A percentile compares a stretch with the other conserved stretches of the same genome.
phyloP scores from a whole-genome alignment of 2,797 vertebrate species.

The Sebastiscus albofasciatus region DNA sequence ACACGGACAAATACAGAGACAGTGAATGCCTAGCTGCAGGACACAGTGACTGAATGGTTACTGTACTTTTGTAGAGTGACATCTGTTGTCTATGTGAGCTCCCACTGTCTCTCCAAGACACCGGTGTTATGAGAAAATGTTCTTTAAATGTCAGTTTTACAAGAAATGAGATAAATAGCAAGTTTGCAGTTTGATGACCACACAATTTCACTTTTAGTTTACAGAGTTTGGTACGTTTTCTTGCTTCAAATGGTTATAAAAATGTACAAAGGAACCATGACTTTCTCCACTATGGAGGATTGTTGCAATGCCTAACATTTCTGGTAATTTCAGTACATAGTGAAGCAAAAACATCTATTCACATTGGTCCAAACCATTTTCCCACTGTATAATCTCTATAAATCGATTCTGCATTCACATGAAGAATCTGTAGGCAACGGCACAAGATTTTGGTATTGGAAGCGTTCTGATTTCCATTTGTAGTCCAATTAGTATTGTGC shows the following conservation, averaged over 20 bases:
- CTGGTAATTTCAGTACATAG: neutral
- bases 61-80: neutral
- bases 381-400: neutral
- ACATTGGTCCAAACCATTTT: neutral
- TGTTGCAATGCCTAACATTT: neutral
- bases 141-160: neutral
- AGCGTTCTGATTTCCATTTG: too few relatives aligned
- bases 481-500: too few relatives aligned
- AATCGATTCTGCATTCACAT: too few relatives aligned
- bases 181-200: neutral
- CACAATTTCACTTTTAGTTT: neutral
- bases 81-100: neutral
- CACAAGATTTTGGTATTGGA: too few relatives aligned
- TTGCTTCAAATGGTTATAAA: neutral
- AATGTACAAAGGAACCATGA: neutral
- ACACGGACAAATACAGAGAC: constrained; percentile 37
- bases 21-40: constrained; percentile 9
- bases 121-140: neutral
- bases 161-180: neutral
- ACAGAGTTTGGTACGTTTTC: neutral
- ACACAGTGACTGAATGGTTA: neutral
- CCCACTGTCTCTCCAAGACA: neutral
- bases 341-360: neutral
- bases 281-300: neutral
- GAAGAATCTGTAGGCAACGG: too few relatives aligned